phyloP scores from a whole-genome alignment of 2,113 vertebrate species.

The Pithys albifrons region DNA sequence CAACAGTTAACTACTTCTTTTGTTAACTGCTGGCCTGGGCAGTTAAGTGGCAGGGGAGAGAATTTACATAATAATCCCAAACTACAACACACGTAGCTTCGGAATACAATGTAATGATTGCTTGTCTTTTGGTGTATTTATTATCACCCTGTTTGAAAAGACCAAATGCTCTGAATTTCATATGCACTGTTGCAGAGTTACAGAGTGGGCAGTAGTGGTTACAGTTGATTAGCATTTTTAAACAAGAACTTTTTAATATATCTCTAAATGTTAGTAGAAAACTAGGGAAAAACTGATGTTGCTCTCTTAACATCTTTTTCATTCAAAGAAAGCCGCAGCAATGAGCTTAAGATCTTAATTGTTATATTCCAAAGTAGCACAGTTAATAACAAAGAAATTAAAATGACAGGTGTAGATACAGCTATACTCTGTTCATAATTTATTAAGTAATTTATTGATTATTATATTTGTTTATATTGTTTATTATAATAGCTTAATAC shows the following conservation, averaged over 20 bases:
- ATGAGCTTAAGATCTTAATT: background rate
- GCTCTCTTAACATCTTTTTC: background rate
- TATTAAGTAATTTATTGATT: background rate
- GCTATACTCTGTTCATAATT: background rate
- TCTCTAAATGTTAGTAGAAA: background rate
- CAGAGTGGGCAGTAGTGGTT: background rate
- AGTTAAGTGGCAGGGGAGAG: no score
- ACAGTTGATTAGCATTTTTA: background rate
- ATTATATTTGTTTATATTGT: background rate
- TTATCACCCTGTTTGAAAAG: background rate
- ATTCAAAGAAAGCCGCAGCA: background rate
- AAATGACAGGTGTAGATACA: background rate
- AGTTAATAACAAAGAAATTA: background rate
- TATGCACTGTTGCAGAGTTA: background rate
- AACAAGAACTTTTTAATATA: background rate
- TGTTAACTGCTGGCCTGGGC: no score
- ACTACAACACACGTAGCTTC: no score
- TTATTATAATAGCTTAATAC: background rate
- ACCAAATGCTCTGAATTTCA: background rate
- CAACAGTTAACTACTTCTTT: no score
- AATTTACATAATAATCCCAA: no score
- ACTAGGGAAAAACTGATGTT: background rate
- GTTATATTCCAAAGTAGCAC: background rate
- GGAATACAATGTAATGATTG: background rate
- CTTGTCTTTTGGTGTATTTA: background rate